A percentile compares a stretch with the other conserved stretches of the same genome.
phyloP scores from a whole-genome alignment of 2,797 vertebrate genomes.

The Rhyacichthys aspro region DNA sequence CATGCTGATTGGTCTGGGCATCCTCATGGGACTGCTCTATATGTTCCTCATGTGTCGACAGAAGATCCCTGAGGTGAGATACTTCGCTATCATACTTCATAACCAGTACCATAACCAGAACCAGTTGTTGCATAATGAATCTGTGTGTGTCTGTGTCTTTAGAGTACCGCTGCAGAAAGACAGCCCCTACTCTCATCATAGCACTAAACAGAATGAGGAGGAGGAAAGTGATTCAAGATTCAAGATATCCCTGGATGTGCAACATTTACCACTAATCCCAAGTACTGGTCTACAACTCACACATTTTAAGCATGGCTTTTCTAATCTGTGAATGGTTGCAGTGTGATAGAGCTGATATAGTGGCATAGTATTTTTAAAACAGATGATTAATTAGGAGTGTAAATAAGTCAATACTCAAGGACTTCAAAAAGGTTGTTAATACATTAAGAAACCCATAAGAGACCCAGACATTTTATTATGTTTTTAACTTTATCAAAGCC shows the following conservation, averaged over 20 bases:
- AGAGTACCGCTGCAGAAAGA: slow-evolving; percentile 74
- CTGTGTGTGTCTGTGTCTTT: slow-evolving; percentile 18
- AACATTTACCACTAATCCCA: slow-evolving; percentile 2
- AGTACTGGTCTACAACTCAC: slow-evolving; percentile 11
- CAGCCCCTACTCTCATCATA: slow-evolving; percentile 78
- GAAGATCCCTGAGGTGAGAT: slow-evolving; percentile 80
- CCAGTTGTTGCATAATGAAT: too few species aligned
- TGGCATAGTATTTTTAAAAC: too few species aligned
- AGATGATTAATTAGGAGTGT: too few species aligned
- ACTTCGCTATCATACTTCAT: too few species aligned
- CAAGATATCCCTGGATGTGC: background rate
- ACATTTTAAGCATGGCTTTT: background rate
- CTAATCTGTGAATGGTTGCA: background rate
- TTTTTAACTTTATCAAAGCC: too few species aligned
- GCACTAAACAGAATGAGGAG: slow-evolving; percentile 3
- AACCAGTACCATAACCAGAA: too few species aligned
- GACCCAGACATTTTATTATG: too few species aligned
- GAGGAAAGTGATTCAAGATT: slow-evolving; percentile 5
- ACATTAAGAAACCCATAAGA: too few species aligned
- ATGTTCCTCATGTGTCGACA: slow-evolving; percentile 83
- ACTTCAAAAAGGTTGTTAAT: too few species aligned
- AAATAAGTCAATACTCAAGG: too few species aligned
- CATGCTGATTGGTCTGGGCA: slow-evolving; percentile 87
- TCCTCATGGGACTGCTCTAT: slow-evolving; percentile 86
- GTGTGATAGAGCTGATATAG: background rate